Conservation (phyloP, 35 echinoderm and acorn worm species). For the Ptychodera flava region DNA sequence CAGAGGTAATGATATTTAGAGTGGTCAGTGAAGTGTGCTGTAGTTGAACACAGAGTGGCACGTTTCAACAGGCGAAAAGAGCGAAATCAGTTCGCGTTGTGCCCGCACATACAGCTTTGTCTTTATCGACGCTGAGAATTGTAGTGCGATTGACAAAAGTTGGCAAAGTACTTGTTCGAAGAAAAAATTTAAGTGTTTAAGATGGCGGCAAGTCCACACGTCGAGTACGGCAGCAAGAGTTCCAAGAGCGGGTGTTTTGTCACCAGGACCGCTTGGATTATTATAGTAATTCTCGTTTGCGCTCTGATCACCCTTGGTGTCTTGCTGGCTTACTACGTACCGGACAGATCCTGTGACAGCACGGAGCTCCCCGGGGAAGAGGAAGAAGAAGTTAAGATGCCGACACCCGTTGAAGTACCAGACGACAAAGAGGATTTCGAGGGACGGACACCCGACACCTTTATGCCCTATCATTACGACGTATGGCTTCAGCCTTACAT, state of each 20-base stretch:
- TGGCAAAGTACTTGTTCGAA: too few species aligned
- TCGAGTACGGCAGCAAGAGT: not conserved
- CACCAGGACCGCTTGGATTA: slow-evolving; percentile 2
- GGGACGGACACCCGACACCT: not conserved
- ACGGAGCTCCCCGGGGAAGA: not conserved
- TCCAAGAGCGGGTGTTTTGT: not conserved
- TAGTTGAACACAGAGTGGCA: too few species aligned
- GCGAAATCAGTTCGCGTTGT: too few species aligned
- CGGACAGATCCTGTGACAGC: slow-evolving; percentile 37
- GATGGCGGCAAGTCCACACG: not conserved
- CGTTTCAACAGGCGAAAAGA: too few species aligned
- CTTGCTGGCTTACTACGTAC: slow-evolving; percentile 71
- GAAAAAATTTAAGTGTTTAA: too few species aligned
- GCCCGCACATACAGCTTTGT: too few species aligned
- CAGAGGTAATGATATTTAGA: too few species aligned
- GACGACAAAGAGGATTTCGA: not conserved
- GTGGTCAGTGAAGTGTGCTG: too few species aligned
- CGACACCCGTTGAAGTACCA: not conserved
- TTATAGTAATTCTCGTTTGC: slow-evolving; percentile 42
- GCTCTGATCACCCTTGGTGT: slow-evolving; percentile 60
- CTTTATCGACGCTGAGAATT: too few species aligned
- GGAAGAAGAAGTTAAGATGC: not conserved
- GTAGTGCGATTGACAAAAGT: too few species aligned
- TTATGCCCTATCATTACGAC: not conserved
- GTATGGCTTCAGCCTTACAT: not conserved